Base-by-base conservation (phyloP, 1,140 invertebrate genomes). In the Triops cancriformis region DNA sequence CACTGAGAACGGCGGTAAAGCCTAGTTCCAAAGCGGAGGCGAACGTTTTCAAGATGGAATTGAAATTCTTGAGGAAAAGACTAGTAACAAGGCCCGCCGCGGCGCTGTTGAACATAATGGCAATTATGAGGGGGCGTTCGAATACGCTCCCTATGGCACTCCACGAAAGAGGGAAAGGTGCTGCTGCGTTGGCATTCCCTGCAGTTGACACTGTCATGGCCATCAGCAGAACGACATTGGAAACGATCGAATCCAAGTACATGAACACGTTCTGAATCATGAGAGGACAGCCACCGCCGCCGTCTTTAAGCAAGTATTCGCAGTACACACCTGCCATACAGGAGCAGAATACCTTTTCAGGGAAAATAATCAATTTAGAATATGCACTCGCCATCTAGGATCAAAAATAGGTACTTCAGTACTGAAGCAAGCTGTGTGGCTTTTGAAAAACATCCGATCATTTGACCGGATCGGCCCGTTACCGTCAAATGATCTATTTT, bases 251-350 rank as follows among this genome's bases (percentile, higher is more conserved):
- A 85, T 98, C 94, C 12, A 96, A 81, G 83, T 98, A 98, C 94
- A 98, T 97, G 82, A 96, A 98, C 1, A 96, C 89, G 86, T 98
- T 98, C 86, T 98, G 96, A 80, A 98, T 93, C 83, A 96, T 91
- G 0, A 96, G 90, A 9, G 74, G 74, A 80, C 91, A 89, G 14
- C 89, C 88, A 31, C 93, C 93, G 80, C 91, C 90, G 37, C 89
- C 90, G 76, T 85, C 83, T 87, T 98, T 98, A 0, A 98, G 85
- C 51, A 98, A 86, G 86, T 95, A 97, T 85, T 98, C 96, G 85
- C 98, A 98, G 84, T 98, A 98, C 12, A 98, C 96, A 23, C 96
- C 96, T 18, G 96, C 96, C 80, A 97, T 86, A 80, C 95, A 98
- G 0, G 96, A 98, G 81, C 92, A 97, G 79, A 97, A 89, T 37